Conservation (phyloP, 2,888 invertebrate genomes). For the Antheraea yamamai region DNA sequence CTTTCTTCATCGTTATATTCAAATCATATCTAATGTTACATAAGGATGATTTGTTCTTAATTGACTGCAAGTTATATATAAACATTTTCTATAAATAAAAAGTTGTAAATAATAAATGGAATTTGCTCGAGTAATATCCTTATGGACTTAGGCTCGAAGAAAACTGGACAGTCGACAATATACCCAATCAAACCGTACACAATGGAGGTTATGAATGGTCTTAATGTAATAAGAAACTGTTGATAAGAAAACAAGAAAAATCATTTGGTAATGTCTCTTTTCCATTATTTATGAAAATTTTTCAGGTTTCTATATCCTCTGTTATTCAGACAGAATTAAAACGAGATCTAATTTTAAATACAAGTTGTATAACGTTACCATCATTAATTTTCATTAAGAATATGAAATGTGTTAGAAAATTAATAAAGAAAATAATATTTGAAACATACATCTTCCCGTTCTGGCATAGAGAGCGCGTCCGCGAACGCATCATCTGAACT, state of each 20-base stretch:
- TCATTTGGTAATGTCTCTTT: not conserved
- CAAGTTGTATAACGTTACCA: not conserved
- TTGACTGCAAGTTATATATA: no score
- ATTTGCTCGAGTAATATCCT: no score
- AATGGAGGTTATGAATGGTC: not conserved
- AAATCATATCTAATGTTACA: no score
- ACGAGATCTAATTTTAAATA: not conserved
- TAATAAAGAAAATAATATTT: not conserved
- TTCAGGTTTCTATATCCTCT: not conserved
- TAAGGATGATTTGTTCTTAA: no score
- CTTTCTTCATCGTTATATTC: no score
- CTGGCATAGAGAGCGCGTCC: conserved; percentile 82
- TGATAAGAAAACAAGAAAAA: not conserved
- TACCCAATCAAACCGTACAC: not conserved
- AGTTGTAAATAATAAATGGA: no score
- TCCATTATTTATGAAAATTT: not conserved
- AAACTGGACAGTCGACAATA: not conserved
- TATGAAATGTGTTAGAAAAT: not conserved
- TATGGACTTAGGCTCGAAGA: not conserved
- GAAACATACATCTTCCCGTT: conserved; percentile 79
- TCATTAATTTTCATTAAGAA: not conserved
- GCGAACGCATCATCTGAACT: conserved; percentile 82
- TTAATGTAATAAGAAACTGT: not conserved
- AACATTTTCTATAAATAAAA: no score
- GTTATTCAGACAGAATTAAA: not conserved